Conservation (phyloP, 1,140 invertebrate species). For the Drosophila busckii region DNA sequence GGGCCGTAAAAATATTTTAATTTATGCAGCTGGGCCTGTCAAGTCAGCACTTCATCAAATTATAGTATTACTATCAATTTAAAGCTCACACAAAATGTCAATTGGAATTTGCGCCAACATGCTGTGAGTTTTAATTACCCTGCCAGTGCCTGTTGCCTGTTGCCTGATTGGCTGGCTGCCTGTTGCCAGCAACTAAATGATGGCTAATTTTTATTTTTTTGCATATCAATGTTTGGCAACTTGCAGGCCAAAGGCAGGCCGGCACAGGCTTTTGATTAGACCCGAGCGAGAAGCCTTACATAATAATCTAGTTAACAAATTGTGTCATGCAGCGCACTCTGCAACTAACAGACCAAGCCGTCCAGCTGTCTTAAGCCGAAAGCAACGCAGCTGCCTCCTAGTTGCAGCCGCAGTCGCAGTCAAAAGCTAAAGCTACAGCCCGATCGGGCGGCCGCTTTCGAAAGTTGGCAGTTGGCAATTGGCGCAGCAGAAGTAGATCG, state of each 20-base stretch:
- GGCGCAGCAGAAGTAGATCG: conserved; percentile 21
- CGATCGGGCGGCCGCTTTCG: conserved; percentile 57
- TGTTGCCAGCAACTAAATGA: conserved; percentile 58
- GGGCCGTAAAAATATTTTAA: conserved; percentile 1
- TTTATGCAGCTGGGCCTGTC: neutral
- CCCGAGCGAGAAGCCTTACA: conserved; percentile 46
- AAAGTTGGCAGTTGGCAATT: conserved; percentile 32
- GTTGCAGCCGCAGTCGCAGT: conserved; percentile 4
- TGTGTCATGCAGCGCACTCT: conserved; percentile 59
- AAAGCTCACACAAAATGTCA: conserved; percentile 48
- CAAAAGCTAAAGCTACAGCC: conserved; percentile 21
- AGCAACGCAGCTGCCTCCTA: conserved; percentile 17
- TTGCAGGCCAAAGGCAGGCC: neutral
- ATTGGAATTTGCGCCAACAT: conserved; percentile 53
- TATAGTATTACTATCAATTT: conserved; percentile 33
- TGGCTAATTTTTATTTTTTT: conserved; percentile 74
- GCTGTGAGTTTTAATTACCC: conserved; percentile 58
- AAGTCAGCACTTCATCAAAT: conserved; percentile 6
- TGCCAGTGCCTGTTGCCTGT: conserved; percentile 21
- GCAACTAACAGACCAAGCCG: conserved; percentile 39
- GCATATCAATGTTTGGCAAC: conserved; percentile 34
- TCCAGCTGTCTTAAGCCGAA: conserved; percentile 34
- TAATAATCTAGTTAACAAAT: conserved; percentile 75
- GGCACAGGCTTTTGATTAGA: conserved; percentile 51
- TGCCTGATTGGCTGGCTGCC: conserved; percentile 8